Conservation (phyloP, 2,113 vertebrate genomes). For the Neogobius melanostomus region DNA sequence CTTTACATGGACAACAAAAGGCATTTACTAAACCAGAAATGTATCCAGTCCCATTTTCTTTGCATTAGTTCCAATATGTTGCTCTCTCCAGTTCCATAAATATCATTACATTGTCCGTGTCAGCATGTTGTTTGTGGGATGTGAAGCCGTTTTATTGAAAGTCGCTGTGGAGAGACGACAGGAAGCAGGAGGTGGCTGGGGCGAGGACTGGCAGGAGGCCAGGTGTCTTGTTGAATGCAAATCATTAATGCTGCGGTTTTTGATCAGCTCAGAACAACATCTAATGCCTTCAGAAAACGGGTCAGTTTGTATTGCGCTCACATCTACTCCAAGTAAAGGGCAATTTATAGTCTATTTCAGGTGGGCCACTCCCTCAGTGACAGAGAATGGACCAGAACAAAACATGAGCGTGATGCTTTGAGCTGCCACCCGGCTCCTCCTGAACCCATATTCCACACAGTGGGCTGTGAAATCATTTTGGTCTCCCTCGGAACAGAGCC, state of each 20-base stretch:
- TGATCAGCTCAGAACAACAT: slow-evolving; percentile 2
- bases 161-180: slow-evolving; percentile 2
- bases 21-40: neutral
- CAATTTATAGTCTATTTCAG: slow-evolving; percentile 55
- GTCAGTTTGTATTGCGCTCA: slow-evolving; percentile 39
- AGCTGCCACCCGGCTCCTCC: slow-evolving; percentile 53
- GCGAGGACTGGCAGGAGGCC: neutral
- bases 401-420: slow-evolving; percentile 59
- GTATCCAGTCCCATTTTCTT: neutral
- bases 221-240: slow-evolving; percentile 1
- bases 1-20: neutral
- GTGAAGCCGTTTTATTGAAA: neutral
- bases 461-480: slow-evolving; percentile 71
- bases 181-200: neutral
- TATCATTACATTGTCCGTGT: neutral
- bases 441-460: slow-evolving; percentile 65
- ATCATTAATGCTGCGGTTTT: slow-evolving; percentile 7
- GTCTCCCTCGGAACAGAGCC: slow-evolving; percentile 60
- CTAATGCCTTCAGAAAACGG: slow-evolving; percentile 16
- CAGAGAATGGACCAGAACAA: slow-evolving; percentile 64
- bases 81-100: neutral
- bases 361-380: slow-evolving; percentile 55
- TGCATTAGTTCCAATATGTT: slow-evolving; percentile 4
- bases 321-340: slow-evolving; percentile 33
- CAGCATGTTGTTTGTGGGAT: neutral